Base-by-base conservation (phyloP, 2,113 vertebrate species). In the Trachemys scripta region DNA sequence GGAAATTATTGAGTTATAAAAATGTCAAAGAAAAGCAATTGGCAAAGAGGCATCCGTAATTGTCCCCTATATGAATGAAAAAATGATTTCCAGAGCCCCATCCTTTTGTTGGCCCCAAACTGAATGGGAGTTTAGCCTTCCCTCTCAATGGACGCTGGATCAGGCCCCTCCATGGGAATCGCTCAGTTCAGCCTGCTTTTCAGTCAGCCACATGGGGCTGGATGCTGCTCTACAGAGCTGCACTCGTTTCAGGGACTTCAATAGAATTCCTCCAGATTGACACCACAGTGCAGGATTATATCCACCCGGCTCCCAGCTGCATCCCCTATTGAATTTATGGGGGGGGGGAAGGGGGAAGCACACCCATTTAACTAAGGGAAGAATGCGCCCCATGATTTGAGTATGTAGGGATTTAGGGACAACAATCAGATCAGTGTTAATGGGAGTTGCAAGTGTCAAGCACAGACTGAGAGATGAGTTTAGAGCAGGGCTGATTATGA, bases 1-100 rank as follows among this genome's bases (percentile, higher is more conserved):
- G 94, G 97, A 96, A 97, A 97, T 96, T 92, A 97, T 85, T 82
- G 94, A 97, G 93, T 96, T 96, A 96, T 89, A 96, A 95, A 97
- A 96, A 95, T 82, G 95, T 97, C 96, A 97, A 96, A 96, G 96
- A 92, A 87, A 29, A 97, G 95, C 95, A 92, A 92, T 95, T 97
- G 96, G 95, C 94, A 38, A 91, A 96, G 94, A 95, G 92, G 93
- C 95, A 94, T 90, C 92, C 57, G 92, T 95, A 93, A 96, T 96
- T 97, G 96, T 97, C 92, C 86, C 84, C 84, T 91, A 89, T 93
- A 92, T 93, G 93, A 95, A 94, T 82, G 79, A 92, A 81, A 83
- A 69, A 5, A 91, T 79, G 75, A 97, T 97, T 97, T 96, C 93
- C 96, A 96, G 95, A 96, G 91, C 84, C 92, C 85, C 90, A 90